Evolutionary conservation across 2,888 invertebrate species (phyloP).

Genomic region (Arrhopalites spinosus): DNA sequence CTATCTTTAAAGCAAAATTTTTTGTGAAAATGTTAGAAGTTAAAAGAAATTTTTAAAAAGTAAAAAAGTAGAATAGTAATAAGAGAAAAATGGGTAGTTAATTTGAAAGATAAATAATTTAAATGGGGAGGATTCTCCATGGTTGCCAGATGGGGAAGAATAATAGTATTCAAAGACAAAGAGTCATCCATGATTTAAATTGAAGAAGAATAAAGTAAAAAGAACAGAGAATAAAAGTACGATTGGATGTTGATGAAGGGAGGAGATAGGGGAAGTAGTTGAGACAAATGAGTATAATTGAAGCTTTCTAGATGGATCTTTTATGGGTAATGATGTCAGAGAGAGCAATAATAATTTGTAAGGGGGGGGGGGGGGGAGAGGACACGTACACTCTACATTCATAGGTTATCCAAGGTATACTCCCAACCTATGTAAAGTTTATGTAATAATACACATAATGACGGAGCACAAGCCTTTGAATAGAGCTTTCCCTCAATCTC

Average conservation of each 20-base stretch:
- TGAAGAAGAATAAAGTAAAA: constrained; percentile 8
- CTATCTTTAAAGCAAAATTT: no score
- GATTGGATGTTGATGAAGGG: constrained; percentile 14
- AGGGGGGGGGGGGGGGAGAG: not conserved
- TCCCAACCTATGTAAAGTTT: not conserved
- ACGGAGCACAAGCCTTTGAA: not conserved
- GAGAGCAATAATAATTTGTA: constrained; percentile 40
- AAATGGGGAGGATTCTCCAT: no score
- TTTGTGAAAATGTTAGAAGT: no score
- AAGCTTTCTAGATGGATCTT: constrained; percentile 37
- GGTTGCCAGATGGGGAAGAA: not conserved
- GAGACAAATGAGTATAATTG: constrained; percentile 40
- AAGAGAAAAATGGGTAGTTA: no score
- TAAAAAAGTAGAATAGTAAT: no score
- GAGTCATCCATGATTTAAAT: constrained; percentile 11
- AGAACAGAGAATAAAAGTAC: constrained; percentile 4
- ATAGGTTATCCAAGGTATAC: not conserved
- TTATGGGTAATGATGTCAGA: constrained; percentile 43
- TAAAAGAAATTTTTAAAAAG: no score
- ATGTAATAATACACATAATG: no score
- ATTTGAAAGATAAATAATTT: no score
- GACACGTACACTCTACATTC: no score
- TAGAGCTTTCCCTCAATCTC: not conserved
- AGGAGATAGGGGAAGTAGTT: constrained; percentile 19
- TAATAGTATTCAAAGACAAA: not conserved